Conservation (phyloP, 53 echinoderm and acorn worm species). For the Pentamera pediparva region DNA sequence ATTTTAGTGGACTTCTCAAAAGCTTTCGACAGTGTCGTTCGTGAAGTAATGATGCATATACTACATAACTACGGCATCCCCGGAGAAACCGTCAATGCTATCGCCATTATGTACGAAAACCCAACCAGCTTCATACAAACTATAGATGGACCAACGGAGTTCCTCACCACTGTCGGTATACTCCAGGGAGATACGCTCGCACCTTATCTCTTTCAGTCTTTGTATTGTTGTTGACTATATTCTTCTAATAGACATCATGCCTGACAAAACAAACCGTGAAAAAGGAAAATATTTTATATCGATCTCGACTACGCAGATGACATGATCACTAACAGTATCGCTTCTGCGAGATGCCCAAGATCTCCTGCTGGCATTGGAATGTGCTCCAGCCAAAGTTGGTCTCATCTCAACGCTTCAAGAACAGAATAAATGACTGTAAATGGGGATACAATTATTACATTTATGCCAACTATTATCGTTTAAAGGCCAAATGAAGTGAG, state of each 20-base stretch:
- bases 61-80: background rate
- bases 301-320: constrained; percentile 46
- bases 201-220: background rate
- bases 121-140: background rate
- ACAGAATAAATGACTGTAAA: constrained; percentile 28
- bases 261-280: background rate
- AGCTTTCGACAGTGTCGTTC: constrained; percentile 15
- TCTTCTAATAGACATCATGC: background rate
- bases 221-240: constrained; percentile 18
- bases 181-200: constrained; percentile 29
- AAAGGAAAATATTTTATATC: background rate
- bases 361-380: constrained; percentile 15
- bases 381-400: constrained; percentile 22
- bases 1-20: constrained; percentile 24
- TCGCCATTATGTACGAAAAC: constrained; percentile 29
- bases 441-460: too few species aligned
- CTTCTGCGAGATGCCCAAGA: background rate
- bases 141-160: constrained; percentile 30
- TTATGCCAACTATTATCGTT: too few species aligned
- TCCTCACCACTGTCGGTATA: constrained; percentile 19
- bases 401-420: constrained; percentile 21
- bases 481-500: too few species aligned
- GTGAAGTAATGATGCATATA: constrained; percentile 22
- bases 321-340: constrained; percentile 10
- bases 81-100: constrained; percentile 5